Evolutionary conservation across 2,797 vertebrate species (phyloP).

Genomic region (Tragelaphus oryx): DNA sequence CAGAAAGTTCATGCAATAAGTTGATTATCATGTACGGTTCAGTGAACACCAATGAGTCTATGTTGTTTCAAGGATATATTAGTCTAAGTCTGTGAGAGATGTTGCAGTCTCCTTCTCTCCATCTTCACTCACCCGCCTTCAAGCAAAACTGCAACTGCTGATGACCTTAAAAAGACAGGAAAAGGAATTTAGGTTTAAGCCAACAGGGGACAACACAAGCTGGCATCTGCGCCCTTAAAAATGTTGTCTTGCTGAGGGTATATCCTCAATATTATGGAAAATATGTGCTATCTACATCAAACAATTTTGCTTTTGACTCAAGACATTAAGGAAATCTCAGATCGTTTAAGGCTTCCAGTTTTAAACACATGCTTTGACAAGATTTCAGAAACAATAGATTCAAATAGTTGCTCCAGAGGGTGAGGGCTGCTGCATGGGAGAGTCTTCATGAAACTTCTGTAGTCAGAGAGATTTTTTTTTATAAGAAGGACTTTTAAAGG

Average conservation of each 20-base stretch:
- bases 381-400: background rate
- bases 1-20: background rate
- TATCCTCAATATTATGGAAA: background rate
- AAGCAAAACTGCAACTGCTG: background rate
- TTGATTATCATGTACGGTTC: background rate
- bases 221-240: background rate
- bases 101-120: background rate
- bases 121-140: background rate
- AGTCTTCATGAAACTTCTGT: background rate
- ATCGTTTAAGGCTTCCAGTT: background rate
- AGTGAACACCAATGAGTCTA: background rate
- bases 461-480: background rate
- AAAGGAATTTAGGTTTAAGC: background rate
- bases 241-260: background rate
- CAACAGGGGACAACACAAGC: background rate
- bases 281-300: background rate
- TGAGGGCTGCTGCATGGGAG: too few species aligned
- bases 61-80: background rate
- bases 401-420: background rate
- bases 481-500: background rate
- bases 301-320: background rate
- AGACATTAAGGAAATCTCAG: background rate
- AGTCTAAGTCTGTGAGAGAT: background rate
- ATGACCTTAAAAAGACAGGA: background rate
- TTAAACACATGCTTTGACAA: background rate